A percentile compares a stretch with the other conserved stretches of the same genome.
Evolutionary conservation across 30 jellyfish, hydroid and myxozoan species (phyloP).

Genomic region (Turritopsis rubra): DNA sequence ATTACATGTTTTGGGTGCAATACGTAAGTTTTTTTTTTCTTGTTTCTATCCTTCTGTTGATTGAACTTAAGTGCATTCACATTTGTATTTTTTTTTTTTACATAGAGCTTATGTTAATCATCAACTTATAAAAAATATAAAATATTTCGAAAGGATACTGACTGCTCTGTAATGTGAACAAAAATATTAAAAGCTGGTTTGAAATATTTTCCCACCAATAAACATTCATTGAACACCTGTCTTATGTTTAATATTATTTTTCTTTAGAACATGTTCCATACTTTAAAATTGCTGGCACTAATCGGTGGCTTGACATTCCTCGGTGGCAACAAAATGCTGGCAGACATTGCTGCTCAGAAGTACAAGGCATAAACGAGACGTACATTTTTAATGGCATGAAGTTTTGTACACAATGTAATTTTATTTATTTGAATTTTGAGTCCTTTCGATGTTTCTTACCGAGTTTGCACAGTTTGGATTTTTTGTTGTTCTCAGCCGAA

Average conservation of each 20-base stretch:
- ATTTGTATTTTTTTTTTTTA: slow-evolving; percentile 15
- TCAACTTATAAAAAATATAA: no score
- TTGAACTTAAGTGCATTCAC: no score
- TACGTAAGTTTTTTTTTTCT: slow-evolving; percentile 42
- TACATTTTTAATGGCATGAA: background rate
- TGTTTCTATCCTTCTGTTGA: no score
- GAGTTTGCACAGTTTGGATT: background rate
- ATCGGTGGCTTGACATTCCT: slow-evolving; percentile 87
- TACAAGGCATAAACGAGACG: slow-evolving; percentile 36
- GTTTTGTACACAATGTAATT: background rate
- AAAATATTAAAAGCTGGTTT: no score
- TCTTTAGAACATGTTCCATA: slow-evolving; percentile 80
- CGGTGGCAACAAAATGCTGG: slow-evolving; percentile 87
- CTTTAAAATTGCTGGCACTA: slow-evolving; percentile 60
- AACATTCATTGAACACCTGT: background rate
- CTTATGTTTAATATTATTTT: background rate
- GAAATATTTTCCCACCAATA: no score
- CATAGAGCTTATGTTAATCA: background rate
- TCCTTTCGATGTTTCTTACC: background rate
- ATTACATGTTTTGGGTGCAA: slow-evolving; percentile 83
- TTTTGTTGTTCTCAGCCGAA: no score
- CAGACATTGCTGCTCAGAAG: slow-evolving; percentile 81
- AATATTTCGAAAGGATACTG: no score
- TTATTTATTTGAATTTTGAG: background rate
- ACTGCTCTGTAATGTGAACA: no score